phyloP scores from a whole-genome alignment of 2,113 vertebrate species.

The Petaurus breviceps region DNA sequence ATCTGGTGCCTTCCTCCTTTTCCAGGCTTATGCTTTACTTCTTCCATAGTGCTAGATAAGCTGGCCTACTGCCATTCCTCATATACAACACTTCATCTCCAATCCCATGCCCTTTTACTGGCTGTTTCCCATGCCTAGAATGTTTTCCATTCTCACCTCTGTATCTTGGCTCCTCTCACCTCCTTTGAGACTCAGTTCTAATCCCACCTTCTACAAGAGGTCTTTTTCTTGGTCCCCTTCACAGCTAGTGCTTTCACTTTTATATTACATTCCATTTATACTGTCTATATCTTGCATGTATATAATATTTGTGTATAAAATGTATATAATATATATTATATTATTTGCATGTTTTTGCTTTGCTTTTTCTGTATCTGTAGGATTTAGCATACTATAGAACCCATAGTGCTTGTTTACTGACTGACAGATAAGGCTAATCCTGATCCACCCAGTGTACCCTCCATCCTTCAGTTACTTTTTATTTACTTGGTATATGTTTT shows the following conservation, averaged over 20 bases:
- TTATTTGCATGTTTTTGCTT: neutral
- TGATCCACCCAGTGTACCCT: neutral
- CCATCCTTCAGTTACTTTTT: neutral
- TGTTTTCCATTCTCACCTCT: neutral
- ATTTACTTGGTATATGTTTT: neutral
- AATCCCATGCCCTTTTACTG: neutral
- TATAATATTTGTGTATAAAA: too few relatives aligned
- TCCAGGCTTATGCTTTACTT: neutral
- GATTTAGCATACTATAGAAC: neutral
- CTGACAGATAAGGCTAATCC: neutral
- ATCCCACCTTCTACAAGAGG: neutral
- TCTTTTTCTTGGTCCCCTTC: neutral
- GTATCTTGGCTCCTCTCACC: neutral
- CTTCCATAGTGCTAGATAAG: neutral
- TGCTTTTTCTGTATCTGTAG: neutral
- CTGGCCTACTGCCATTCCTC: neutral
- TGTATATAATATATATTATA: too few relatives aligned
- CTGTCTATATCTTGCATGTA: neutral
- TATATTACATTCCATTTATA: neutral
- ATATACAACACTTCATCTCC: neutral
- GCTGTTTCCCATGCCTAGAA: neutral
- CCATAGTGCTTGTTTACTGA: neutral
- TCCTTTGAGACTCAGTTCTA: neutral
- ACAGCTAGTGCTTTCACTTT: neutral
- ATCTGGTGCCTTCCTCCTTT: neutral